Evolutionary conservation across 2,797 vertebrate genomes (phyloP).

Genomic region (Fringilla coelebs): DNA sequence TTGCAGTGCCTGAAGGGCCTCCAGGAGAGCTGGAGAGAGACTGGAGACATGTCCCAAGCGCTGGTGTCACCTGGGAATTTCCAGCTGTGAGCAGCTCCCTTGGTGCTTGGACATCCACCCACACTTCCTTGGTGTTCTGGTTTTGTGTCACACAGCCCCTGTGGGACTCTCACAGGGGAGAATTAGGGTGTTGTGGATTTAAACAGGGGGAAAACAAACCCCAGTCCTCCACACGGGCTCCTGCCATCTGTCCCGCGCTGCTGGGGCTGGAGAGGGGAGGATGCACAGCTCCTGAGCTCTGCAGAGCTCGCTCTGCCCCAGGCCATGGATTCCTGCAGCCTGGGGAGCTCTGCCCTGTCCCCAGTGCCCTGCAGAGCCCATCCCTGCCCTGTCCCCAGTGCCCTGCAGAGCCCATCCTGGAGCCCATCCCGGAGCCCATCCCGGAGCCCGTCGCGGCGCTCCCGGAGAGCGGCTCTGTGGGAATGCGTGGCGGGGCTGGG

Average conservation of each 20-base stretch:
- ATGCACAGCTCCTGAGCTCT: not conserved
- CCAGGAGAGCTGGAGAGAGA: not conserved
- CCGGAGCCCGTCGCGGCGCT: no score
- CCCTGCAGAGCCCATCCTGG: no score
- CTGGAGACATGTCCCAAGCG: no score
- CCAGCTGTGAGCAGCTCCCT: rapidly evolving
- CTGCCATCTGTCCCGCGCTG: not conserved
- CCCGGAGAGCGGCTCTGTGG: not conserved
- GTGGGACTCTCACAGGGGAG: not conserved
- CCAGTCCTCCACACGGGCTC: rapidly evolving
- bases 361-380: not conserved
- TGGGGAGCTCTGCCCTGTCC: not conserved
- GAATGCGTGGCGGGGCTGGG: conserved; percentile 16
- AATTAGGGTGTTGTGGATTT: not conserved
- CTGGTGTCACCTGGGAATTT: not conserved
- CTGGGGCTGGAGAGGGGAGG: not conserved
- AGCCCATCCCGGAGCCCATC: no score
- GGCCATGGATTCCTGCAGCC: not conserved
- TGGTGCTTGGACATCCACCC: not conserved
- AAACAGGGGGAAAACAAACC: not conserved
- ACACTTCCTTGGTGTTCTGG: rapidly evolving
- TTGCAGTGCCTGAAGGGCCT: not conserved
- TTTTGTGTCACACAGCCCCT: not conserved
- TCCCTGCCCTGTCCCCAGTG: no score
- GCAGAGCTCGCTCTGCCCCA: not conserved